Evolutionary conservation across 2,888 invertebrate species (phyloP), one percentile per base, ranked within the genome.

Genomic region (Scaptomyza tumidula): DNA sequence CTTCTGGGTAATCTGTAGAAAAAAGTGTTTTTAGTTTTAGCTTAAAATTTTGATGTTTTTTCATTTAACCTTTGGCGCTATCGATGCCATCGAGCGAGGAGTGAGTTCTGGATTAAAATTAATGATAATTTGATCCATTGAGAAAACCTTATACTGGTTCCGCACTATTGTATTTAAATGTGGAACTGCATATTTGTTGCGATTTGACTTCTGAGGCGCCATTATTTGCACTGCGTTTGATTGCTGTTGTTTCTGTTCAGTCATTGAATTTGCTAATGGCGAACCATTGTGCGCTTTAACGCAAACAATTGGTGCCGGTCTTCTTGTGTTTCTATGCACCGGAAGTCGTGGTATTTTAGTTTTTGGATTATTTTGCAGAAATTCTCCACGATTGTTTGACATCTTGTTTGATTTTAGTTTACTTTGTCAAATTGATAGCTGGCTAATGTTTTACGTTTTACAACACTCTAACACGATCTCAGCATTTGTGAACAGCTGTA

Each of bases 1-100:
- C 65, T 87, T 90, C 33, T 88, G 83, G n/a, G 86, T 86, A 50
- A 89, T 57, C 91, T 91, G 60, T 58, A 6, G n/a, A 13, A 11
- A 13, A 44, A 13, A 11, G 11, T 11, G 2, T 2, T 24, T 41
- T 44, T 5, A 52, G 9, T 14, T 27, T 29, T 35, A 16, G 19
- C 13, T 9, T 31, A 39, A n/a, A 7, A 11, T 33, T 19, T 35
- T 10, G 6, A 24, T n/a, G 1, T 7, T 3, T 7, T 0, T 10
- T 11, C 3, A 6, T 1, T 24, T 6, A 72, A 90, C 90, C 66
- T 80, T 89, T 16, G 88, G 88, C n/a, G 80, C 83, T 11, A 91
- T 82, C 7, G 68, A 41, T 0, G 82, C 81, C 39, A 71, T 86
- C 6, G 83, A 63, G 14, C 76, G 75, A 0, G 90, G 89, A 4